A percentile compares a stretch with the other conserved stretches of the same genome.
Evolutionary conservation across 2,888 invertebrate species (phyloP).

Genomic region (Drosophila merina): DNA sequence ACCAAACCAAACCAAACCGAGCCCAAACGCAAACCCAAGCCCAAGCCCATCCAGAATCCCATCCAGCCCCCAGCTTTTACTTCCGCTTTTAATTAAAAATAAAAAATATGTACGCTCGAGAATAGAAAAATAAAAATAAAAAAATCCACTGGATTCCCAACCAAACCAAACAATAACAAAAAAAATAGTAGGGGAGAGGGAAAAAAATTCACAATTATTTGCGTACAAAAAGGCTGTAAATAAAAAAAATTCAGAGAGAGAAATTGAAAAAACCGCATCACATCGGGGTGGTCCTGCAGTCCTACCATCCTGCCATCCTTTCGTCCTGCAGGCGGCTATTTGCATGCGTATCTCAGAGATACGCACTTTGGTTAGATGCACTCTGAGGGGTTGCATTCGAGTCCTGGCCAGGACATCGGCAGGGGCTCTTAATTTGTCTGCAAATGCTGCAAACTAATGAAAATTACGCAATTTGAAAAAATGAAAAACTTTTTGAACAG

Average conservation of each 20-base stretch:
- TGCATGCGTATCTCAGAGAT: conserved; percentile 73
- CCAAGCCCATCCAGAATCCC: conserved; percentile 27
- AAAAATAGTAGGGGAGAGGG: conserved; percentile 24
- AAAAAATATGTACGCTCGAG: conserved; percentile 58
- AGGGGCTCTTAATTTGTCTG: conserved; percentile 73
- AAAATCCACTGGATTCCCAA: conserved; percentile 40
- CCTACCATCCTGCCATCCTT: conserved; percentile 7
- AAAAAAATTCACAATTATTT: conserved; percentile 76
- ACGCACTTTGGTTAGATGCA: conserved; percentile 65
- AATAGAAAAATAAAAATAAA: conserved; percentile 41
- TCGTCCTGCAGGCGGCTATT: conserved; percentile 43
- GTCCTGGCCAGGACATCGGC: conserved; percentile 23
- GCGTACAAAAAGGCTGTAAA: conserved; percentile 63
- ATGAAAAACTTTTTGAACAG: conserved; percentile 41
- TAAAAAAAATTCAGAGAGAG: conserved; percentile 39
- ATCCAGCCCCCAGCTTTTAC: conserved; percentile 61
- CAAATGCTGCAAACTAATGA: conserved; percentile 78
- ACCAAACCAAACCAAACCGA: conserved; percentile 24
- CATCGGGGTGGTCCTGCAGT: conserved; percentile 66
- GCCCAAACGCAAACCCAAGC: not conserved
- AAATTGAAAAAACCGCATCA: conserved; percentile 72
- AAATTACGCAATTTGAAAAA: conserved; percentile 80
- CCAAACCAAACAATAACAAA: conserved; percentile 75
- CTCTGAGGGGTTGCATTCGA: not conserved
- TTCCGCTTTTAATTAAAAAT: conserved; percentile 80